Conservation (phyloP, 2,888 invertebrate genomes). For the Endomychus coccineus region DNA sequence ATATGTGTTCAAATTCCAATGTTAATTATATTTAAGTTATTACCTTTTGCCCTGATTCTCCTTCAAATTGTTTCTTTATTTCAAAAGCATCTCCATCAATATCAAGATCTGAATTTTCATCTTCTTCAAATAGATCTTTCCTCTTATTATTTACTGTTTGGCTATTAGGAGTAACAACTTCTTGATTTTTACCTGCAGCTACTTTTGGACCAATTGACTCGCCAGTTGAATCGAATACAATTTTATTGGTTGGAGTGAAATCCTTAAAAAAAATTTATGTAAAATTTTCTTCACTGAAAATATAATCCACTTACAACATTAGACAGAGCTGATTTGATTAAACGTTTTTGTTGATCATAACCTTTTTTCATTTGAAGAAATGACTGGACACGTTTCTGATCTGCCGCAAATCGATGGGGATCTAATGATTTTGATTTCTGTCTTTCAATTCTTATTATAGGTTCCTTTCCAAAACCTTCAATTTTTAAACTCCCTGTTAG, state of each 20-base stretch:
- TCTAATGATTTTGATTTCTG: constrained; percentile 22
- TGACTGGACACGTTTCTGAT: constrained; percentile 60
- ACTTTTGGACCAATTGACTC: background rate
- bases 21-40: no score
- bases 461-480: constrained; percentile 30
- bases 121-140: constrained; percentile 42
- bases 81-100: constrained; percentile 50
- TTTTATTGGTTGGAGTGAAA: constrained; percentile 45
- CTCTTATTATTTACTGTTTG: no score
- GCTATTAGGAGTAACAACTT: constrained; percentile 6
- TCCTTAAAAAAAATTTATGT: constrained; percentile 1
- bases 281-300: constrained; percentile 1
- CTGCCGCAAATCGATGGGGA: constrained; percentile 42
- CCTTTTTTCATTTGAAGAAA: constrained; percentile 56
- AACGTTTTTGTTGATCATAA: constrained; percentile 56
- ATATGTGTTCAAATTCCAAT: no score
- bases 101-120: constrained; percentile 35
- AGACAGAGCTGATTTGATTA: constrained; percentile 58
- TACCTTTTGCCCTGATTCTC: constrained; percentile 57
- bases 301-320: constrained; percentile 51
- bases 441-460: constrained; percentile 23
- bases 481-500: constrained; percentile 28
- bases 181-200: background rate
- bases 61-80: constrained; percentile 60
- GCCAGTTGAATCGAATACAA: constrained; percentile 51